These are phyloP conservation scores for Lethenteron reissneri DNA, from an alignment of 2,113 vertebrate genomes.

Conservation along the genomic window DNA sequence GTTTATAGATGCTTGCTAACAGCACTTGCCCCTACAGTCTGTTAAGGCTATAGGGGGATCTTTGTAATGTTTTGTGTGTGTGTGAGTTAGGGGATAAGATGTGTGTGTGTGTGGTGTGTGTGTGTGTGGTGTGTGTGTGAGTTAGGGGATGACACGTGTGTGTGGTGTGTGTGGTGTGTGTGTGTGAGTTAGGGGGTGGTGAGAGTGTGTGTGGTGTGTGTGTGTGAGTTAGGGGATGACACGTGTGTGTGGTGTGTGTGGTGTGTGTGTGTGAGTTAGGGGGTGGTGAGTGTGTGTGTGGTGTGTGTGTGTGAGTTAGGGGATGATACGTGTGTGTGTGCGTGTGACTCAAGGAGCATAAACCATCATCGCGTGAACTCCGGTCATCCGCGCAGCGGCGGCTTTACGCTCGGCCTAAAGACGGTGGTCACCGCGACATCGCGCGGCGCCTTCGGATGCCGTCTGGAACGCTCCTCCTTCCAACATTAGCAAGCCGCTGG, in stretches of 20 bases:
- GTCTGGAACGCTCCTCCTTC: no score
- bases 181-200: not conserved
- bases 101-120: not conserved
- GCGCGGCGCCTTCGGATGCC: no score
- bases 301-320: slow-evolving; percentile 17
- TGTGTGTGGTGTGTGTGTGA: not conserved
- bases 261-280: not conserved
- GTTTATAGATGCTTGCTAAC: not conserved
- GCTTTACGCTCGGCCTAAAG: no score
- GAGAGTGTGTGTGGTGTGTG: slow-evolving; percentile 12
- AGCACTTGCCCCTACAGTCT: not conserved
- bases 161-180: not conserved
- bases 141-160: not conserved
- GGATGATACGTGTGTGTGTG: slow-evolving; percentile 1
- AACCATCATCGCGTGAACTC: no score
- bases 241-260: slow-evolving; percentile 7
- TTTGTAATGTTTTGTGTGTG: not conserved
- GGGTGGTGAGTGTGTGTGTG: slow-evolving; percentile 11
- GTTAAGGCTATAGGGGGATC: not conserved
- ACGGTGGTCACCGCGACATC: no score
- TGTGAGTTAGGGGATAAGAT: not conserved
- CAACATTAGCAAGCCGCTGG: no score
- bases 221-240: not conserved
- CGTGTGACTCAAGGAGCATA: no score
- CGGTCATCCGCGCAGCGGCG: no score